Evolutionary conservation across 2,797 vertebrate genomes (phyloP).

Genomic region (Sylvia borin): DNA sequence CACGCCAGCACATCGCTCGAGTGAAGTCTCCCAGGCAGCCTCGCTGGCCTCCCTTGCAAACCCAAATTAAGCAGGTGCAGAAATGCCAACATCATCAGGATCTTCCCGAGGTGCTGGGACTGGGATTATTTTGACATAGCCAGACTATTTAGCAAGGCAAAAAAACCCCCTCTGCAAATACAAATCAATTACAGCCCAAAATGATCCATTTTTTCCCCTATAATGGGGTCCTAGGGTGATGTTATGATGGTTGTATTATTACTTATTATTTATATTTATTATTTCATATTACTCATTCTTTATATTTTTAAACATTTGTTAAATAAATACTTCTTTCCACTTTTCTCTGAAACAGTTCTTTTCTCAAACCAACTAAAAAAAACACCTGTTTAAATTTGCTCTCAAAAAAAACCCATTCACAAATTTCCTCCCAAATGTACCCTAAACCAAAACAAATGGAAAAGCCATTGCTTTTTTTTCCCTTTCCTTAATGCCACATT

Average conservation of each 20-base stretch:
- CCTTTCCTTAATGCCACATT: accelerated
- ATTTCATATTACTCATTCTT: too few relatives aligned
- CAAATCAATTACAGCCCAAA: neutral
- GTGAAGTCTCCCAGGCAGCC: neutral
- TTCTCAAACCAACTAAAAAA: too few relatives aligned
- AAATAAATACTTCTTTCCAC: too few relatives aligned
- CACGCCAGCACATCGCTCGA: neutral
- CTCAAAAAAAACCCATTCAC: too few relatives aligned
- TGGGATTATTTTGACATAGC: neutral
- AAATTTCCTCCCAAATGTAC: too few relatives aligned
- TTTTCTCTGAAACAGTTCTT: too few relatives aligned
- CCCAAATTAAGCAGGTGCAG: conserved; percentile 9
- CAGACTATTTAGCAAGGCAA: neutral
- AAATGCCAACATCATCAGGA: conserved; percentile 3
- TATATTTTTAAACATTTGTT: too few relatives aligned
- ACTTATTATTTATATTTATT: too few relatives aligned
- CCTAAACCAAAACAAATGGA: too few relatives aligned
- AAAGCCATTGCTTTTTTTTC: accelerated
- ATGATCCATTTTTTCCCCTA: accelerated
- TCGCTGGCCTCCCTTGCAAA: neutral
- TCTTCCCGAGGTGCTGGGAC: neutral
- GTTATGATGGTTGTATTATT: too few relatives aligned
- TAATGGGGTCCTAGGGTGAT: neutral
- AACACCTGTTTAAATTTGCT: too few relatives aligned
- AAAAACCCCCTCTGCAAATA: neutral